A percentile compares a stretch with the other conserved stretches of the same genome.
Conservation (phyloP, 2,797 vertebrate species). For the Cynopterus sphinx region DNA sequence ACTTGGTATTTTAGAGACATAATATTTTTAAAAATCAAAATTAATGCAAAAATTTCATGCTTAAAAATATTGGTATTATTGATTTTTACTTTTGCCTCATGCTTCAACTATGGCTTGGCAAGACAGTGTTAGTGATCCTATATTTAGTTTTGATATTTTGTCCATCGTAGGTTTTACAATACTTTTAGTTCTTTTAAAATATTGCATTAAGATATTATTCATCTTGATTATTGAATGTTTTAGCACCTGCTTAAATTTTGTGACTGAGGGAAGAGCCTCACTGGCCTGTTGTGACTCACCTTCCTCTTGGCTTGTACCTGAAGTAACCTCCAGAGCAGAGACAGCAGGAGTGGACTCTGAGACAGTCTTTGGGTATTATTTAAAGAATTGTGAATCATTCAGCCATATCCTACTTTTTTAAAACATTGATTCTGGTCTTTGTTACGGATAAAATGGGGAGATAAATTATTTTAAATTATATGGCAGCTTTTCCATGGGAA, state of each 20-base stretch:
- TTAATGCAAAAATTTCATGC: background rate
- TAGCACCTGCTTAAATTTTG: background rate
- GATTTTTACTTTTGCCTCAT: background rate
- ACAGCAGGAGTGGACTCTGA: background rate
- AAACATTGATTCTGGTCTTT: background rate
- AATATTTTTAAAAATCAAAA: background rate
- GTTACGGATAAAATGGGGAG: background rate
- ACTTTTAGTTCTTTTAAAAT: background rate
- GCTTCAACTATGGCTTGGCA: background rate
- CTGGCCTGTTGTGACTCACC: background rate
- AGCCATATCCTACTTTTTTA: background rate
- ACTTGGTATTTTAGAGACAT: background rate
- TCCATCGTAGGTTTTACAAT: background rate
- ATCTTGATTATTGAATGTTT: background rate
- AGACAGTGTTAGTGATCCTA: background rate
- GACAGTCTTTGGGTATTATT: background rate
- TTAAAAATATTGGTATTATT: background rate
- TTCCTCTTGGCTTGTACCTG: background rate
- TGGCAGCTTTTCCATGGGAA: background rate
- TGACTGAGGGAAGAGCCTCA: background rate
- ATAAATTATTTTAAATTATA: background rate
- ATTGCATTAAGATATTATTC: background rate
- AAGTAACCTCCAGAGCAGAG: background rate
- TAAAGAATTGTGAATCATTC: background rate
- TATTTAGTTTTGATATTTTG: background rate